Evolutionary conservation across 2,888 invertebrate genomes (phyloP), one percentile per base, ranked within the genome.

Genomic region (Phytoseiulus persimilis): DNA sequence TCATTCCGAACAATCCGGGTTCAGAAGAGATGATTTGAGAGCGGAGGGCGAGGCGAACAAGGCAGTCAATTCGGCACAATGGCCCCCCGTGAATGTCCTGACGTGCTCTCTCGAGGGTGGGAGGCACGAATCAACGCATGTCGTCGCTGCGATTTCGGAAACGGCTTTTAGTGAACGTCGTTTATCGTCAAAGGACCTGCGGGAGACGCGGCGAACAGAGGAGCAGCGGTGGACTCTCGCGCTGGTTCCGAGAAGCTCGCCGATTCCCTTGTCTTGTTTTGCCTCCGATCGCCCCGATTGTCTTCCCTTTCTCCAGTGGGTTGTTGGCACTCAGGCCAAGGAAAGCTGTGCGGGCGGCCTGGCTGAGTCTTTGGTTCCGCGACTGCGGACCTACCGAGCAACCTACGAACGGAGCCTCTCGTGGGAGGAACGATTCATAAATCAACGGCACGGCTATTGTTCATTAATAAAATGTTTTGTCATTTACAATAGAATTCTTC

Each of bases 391-490:
- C 65, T 65, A 23, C 23, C 65, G 23, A 28, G 65, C 65, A 46
- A 46, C 46, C 46, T 14, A 14, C 46, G 65, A 65, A 23, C 65
- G 65, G 65, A 65, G 65, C 65, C 65, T 65, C 65, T 65, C 18
- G 65, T 65, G 65, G 65, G 65, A 65, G 65, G 65, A 65, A 65
- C 65, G 65, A 65, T 65, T 65, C 65, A 65, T 65, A 23, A 65
- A 65, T 65, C 65, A 65, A 65, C 65, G 65, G 18, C 65, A 65
- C 87, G 32, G 87, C n/a, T 87, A 87, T 87, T 87, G 33, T 39
- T 45, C 87, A 87, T 87, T 87, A 87, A 87, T 87, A 87, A 87
- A 87, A 87, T 87, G 87, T 87, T 87, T 87, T 87, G 87, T 87
- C 87, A 87, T 87, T 87, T 87, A 31, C 87, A 87, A 87, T 33